A percentile compares a stretch with the other conserved stretches of the same genome.
These are phyloP conservation scores for Cyrtonyx montezumae DNA, from an alignment of 2,113 vertebrate genomes.

Conservation along the genomic window DNA sequence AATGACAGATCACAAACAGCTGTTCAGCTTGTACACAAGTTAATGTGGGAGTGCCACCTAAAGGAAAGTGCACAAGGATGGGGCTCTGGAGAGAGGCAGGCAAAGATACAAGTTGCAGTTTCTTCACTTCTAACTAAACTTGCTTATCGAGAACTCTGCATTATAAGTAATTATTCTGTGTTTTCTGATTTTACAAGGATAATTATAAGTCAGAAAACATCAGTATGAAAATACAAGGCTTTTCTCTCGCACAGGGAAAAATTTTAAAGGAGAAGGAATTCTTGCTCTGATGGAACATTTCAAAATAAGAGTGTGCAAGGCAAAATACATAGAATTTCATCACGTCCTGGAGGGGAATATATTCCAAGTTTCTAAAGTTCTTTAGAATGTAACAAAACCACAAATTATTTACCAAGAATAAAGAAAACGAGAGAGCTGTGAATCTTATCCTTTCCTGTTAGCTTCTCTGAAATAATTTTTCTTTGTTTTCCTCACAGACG, in stretches of 20 bases:
- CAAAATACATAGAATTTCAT: neutral
- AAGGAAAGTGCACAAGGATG: conserved; percentile 16
- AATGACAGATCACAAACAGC: conserved; percentile 35
- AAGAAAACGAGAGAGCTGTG: conserved; percentile 19
- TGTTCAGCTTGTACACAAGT: neutral
- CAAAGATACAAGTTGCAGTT: neutral
- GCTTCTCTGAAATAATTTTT: conserved; percentile 30
- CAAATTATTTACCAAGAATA: conserved; percentile 44
- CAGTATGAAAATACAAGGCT: neutral
- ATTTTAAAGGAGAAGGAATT: conserved; percentile 29
- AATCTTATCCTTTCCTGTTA: conserved; percentile 22
- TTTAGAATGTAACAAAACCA: conserved; percentile 26
- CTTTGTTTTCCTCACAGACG: conserved; percentile 36
- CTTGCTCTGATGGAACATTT: conserved; percentile 34
- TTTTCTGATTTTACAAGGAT: conserved; percentile 29
- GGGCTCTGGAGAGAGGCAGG: neutral
- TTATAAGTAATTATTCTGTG: conserved; percentile 16
- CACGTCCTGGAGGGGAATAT: neutral
- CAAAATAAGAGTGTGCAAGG: neutral
- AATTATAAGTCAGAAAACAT: conserved; percentile 14
- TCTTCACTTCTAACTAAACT: conserved; percentile 24
- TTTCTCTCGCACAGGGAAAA: neutral
- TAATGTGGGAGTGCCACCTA: conserved; percentile 52
- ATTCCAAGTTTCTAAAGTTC: neutral
- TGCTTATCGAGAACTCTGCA: neutral